Conservation (phyloP, 2,113 vertebrate genomes). For the Hystrix brachyura region DNA sequence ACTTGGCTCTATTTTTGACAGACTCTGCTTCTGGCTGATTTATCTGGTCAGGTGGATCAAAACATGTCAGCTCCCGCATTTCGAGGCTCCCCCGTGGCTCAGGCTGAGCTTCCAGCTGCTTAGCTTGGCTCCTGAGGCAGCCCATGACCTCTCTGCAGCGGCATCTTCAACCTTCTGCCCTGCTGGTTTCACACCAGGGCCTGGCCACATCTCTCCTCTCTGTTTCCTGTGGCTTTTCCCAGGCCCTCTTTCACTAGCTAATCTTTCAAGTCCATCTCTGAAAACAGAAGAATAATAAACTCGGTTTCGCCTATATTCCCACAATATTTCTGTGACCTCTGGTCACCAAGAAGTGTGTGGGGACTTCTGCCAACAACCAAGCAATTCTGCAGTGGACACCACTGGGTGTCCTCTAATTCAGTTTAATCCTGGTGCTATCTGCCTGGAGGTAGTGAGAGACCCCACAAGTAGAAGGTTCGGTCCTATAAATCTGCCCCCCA, state of each 20-base stretch:
- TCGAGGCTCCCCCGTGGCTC: not conserved
- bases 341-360: not conserved
- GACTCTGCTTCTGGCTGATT: not conserved
- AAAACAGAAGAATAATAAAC: not conserved
- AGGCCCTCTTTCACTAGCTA: not conserved
- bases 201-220: not conserved
- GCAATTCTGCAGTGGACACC: not conserved
- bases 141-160: not conserved
- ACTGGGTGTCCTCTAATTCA: not conserved
- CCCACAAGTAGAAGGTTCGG: not conserved
- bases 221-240: rapidly evolving
- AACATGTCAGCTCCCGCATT: not conserved
- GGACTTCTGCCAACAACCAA: not conserved
- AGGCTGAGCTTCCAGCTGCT: not conserved
- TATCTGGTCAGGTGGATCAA: conserved; percentile 21
- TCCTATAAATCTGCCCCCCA: not conserved
- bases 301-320: not conserved
- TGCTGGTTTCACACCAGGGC: not conserved
- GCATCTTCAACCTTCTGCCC: not conserved
- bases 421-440: not conserved
- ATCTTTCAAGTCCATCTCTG: not conserved
- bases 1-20: not conserved
- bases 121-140: not conserved
- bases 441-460: not conserved
- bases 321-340: not conserved